Conservation (phyloP, 1,140 invertebrate species). For the Stegodyphus mimosarum region DNA sequence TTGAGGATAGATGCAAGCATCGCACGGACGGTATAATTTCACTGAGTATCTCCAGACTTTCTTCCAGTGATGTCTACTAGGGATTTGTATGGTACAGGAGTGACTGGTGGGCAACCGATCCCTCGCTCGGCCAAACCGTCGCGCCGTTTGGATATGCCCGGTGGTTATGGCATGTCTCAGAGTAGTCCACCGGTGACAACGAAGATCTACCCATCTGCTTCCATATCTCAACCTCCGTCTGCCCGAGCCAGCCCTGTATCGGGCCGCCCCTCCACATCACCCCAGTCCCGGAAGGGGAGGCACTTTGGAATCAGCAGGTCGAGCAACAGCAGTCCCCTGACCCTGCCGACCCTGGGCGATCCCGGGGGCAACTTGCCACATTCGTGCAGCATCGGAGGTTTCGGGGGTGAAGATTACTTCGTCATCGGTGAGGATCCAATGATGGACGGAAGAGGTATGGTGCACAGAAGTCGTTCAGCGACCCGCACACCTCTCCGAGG, state of each 20-base stretch:
- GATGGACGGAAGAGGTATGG: conserved; percentile 76
- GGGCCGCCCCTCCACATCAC: conserved; percentile 47
- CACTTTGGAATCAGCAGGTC: conserved; percentile 61
- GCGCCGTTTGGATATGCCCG: conserved; percentile 41
- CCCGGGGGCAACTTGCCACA: conserved; percentile 50
- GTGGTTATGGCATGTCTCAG: conserved; percentile 10
- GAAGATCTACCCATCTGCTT: conserved; percentile 56
- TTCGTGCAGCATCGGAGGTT: conserved; percentile 59
- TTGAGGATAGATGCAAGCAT: too few species aligned
- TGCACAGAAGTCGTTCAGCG: conserved; percentile 70
- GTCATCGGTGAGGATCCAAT: conserved; percentile 72
- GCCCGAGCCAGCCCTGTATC: conserved; percentile 60
- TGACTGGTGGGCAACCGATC: conserved; percentile 32
- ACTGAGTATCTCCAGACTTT: not conserved
- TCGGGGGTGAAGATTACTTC: conserved; percentile 66
- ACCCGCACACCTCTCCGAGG: conserved; percentile 69
- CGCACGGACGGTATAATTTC: too few species aligned
- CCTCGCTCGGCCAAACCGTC: conserved; percentile 46
- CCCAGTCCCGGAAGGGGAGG: conserved; percentile 42
- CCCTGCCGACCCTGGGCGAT: conserved; percentile 44
- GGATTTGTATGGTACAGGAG: conserved; percentile 40
- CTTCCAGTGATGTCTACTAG: conserved; percentile 32
- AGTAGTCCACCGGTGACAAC: conserved; percentile 35
- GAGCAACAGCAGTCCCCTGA: conserved; percentile 63
- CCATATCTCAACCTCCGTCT: conserved; percentile 62